Evolutionary conservation across 2,113 vertebrate species (phyloP).

Genomic region (Microcebus lehilahytsara): DNA sequence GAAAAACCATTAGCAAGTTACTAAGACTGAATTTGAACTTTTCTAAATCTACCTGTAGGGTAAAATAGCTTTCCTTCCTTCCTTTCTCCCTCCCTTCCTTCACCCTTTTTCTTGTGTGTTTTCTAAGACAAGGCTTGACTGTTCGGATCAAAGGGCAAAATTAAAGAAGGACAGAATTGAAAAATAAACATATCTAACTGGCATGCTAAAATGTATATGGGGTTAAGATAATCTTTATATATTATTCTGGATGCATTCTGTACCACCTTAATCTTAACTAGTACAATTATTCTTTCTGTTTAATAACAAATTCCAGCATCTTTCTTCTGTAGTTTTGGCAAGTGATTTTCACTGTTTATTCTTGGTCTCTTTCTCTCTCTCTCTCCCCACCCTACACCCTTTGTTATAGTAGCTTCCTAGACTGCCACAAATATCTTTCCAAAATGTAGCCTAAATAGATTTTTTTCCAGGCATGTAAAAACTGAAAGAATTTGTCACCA

Average conservation of each 20-base stretch:
- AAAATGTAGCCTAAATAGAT: too few relatives aligned
- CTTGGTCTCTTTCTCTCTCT: background rate
- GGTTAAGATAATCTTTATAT: background rate
- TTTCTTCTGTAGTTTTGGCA: background rate
- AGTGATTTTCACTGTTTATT: background rate
- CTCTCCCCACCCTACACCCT: accelerated
- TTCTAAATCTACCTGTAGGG: background rate
- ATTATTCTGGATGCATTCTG: background rate
- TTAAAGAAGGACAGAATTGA: background rate
- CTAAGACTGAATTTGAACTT: background rate
- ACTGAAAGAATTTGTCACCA: too few relatives aligned
- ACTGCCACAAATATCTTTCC: background rate
- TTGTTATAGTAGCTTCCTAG: background rate
- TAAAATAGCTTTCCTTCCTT: background rate
- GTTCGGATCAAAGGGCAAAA: background rate
- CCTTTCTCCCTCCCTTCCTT: background rate
- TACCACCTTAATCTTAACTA: background rate
- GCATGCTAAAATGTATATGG: background rate
- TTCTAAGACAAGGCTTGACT: background rate
- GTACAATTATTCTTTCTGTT: background rate
- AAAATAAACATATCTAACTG: background rate
- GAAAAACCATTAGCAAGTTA: background rate
- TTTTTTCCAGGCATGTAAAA: too few relatives aligned
- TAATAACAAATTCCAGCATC: background rate
- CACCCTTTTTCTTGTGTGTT: background rate